Conservation (phyloP, 2,888 invertebrate species). For the Leptogaster cylindrica region DNA sequence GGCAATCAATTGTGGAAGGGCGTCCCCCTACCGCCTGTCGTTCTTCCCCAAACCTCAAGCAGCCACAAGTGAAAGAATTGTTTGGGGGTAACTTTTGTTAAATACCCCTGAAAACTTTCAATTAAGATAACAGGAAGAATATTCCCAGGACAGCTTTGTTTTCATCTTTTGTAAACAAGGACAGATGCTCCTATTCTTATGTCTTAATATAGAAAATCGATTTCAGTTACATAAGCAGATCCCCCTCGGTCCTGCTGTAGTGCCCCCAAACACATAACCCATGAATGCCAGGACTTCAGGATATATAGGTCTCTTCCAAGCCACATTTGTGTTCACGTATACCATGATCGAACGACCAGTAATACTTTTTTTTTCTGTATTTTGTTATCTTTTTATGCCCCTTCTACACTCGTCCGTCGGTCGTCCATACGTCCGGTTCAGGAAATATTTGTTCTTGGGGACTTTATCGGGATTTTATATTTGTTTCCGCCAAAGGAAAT, state of each 20-base stretch:
- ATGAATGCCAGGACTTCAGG: not conserved
- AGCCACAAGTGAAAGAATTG: too few relatives aligned
- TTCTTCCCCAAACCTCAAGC: too few relatives aligned
- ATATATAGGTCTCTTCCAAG: too few relatives aligned
- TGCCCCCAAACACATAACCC: conserved; percentile 3
- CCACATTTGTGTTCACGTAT: too few relatives aligned
- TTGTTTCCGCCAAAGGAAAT: not conserved
- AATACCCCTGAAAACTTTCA: conserved; percentile 24
- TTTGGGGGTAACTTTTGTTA: conserved; percentile 24
- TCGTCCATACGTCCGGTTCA: not conserved
- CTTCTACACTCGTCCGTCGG: too few relatives aligned
- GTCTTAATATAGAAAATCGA: conserved; percentile 22
- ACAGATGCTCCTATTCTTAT: conserved; percentile 35
- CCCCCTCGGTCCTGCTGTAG: not conserved
- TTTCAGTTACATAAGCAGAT: conserved; percentile 22
- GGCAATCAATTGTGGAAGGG: too few relatives aligned
- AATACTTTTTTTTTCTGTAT: too few relatives aligned
- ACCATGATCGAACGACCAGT: too few relatives aligned
- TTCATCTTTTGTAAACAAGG: conserved; percentile 29
- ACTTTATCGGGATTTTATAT: conserved; percentile 8
- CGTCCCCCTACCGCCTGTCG: too few relatives aligned
- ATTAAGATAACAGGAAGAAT: conserved; percentile 28
- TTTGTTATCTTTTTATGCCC: too few relatives aligned
- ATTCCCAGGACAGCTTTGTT: conserved; percentile 21
- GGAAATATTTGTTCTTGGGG: conserved; percentile 11